These are phyloP conservation scores for Brachionus plicatilis DNA, from an alignment of 1,140 invertebrate species.

Conservation along the genomic window DNA sequence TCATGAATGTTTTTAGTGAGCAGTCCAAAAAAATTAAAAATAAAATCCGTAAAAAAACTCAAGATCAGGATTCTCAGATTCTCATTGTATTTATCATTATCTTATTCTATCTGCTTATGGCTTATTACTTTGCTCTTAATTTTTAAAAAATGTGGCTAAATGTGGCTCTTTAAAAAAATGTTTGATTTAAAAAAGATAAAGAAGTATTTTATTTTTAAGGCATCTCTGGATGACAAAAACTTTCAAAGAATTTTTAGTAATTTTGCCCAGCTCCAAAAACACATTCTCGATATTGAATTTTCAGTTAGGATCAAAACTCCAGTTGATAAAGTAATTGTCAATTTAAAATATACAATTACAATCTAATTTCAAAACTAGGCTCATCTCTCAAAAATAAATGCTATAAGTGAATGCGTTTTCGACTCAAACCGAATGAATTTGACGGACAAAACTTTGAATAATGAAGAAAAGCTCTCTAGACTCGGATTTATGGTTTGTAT, in stretches of 20 bases:
- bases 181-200: no score
- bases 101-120: background rate
- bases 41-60: background rate
- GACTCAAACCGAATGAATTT: background rate
- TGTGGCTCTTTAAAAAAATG: background rate
- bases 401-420: background rate
- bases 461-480: slow-evolving; percentile 5
- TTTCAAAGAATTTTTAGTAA: background rate
- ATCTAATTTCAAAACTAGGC: background rate
- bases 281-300: slow-evolving; percentile 30
- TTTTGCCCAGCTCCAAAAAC: slow-evolving; percentile 20
- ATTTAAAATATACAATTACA: background rate
- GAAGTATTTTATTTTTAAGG: background rate
- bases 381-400: background rate
- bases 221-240: background rate
- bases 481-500: background rate
- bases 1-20: background rate
- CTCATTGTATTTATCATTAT: background rate
- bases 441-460: background rate
- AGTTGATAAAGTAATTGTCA: slow-evolving; percentile 8
- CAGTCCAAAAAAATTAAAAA: background rate
- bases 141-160: background rate
- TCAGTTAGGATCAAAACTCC: background rate
- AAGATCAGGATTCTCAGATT: background rate
- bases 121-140: background rate